Conservation (phyloP, 2,797 vertebrate species). For the Calcarius lapponicus region DNA sequence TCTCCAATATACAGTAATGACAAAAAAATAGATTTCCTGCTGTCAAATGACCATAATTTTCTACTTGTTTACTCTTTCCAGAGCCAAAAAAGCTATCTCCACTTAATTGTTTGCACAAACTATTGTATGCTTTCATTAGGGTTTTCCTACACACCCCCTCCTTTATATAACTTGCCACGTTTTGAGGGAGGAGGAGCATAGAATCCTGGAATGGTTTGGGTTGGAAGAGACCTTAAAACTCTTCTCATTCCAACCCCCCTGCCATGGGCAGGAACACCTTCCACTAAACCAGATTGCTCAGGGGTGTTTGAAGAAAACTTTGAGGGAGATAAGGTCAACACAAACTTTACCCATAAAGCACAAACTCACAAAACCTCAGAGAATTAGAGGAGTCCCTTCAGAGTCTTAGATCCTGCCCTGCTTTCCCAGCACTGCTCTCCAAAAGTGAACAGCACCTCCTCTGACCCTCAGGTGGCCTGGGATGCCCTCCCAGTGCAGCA, state of each 20-base stretch:
- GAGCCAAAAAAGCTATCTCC: not conserved
- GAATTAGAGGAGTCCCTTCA: not conserved
- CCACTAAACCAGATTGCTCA: not conserved
- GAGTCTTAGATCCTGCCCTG: not conserved
- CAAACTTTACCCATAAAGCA: not conserved
- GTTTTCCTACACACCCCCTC: not conserved
- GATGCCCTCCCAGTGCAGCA: not conserved
- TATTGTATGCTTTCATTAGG: not conserved
- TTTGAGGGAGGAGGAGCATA: not conserved
- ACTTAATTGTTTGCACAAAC: conserved; percentile 17
- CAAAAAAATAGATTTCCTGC: conserved; percentile 29
- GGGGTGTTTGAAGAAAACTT: not conserved
- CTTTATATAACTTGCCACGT: not conserved
- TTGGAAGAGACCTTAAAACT: not conserved
- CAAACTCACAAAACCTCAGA: not conserved
- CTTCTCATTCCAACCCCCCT: not conserved
- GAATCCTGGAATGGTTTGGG: not conserved
- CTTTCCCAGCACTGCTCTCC: not conserved
- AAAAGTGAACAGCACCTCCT: not conserved
- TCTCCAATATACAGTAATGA: conserved; percentile 15
- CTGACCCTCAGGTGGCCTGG: not conserved
- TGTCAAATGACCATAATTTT: conserved; percentile 43
- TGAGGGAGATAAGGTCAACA: not conserved
- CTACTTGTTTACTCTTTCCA: conserved; percentile 29
- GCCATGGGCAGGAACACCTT: not conserved